Evolutionary conservation across 2,888 invertebrate species (phyloP), one percentile per base, ranked within the genome.

Genomic region (Pristionchus maxplancki): DNA sequence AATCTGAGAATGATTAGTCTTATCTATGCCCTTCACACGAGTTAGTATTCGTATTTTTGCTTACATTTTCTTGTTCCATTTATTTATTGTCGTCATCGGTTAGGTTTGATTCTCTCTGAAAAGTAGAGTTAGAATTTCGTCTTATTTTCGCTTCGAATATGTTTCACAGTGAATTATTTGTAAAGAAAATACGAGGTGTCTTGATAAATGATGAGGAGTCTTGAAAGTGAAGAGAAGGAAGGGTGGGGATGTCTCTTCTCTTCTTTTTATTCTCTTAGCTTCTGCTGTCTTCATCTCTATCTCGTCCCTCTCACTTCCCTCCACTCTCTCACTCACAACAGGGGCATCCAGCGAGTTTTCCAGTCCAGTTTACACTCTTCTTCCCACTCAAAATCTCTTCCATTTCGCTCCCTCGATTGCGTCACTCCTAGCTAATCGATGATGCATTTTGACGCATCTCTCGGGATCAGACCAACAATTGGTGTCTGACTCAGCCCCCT

Each of bases 241-340:
- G 48, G 44, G n/a, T 40, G 28, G 15, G 44, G 40, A 44, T 78
- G 74, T 78, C 74, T 78, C 74, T 78, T 78, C 74, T 78, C 85
- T 58, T 64, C 64, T 50, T 85, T 62, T 62, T 64, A 40, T 62
- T 64, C 85, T 64, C 62, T 58, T 58, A 31, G 48, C 85, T 64
- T 50, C 64, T 34, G 40, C 64, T 48, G 28, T 48, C 37, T 40
- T 28, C 84, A 20, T 50, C 34, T 82, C 82, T 62, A 31, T 48
- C 85, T 84, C 40, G 13, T n/a, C 85, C 64, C 85, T 64, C 64
- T 31, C 40, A 31, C 44, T 28, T 40, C 40, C 4, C 64, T 28
- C 24, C 85, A n/a, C 85, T 85, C 85, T 85, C 85, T 85, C 64
- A 58, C 40, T 64, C 85, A 40, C 85, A 64, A 78, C 74, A 44